Conservation (phyloP, 2,888 invertebrate species). For the Parnassius smintheus region DNA sequence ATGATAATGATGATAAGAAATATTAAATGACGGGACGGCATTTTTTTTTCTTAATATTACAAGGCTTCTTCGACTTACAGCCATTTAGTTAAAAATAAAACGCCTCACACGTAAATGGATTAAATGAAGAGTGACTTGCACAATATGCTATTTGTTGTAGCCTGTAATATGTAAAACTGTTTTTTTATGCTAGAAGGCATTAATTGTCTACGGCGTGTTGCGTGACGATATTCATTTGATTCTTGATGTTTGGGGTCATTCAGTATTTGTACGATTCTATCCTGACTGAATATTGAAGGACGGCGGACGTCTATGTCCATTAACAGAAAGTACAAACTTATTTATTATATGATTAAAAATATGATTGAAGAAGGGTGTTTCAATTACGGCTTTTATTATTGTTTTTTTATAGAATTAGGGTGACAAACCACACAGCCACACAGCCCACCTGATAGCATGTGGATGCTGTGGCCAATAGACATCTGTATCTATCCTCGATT, state of each 20-base stretch:
- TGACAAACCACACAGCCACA: too few relatives aligned
- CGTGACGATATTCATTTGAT: conserved; percentile 56
- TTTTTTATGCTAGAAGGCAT: conserved; percentile 26
- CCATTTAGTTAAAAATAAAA: conserved; percentile 14
- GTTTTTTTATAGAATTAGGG: too few relatives aligned
- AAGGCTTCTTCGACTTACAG: conserved; percentile 18
- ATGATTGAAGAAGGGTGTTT: too few relatives aligned
- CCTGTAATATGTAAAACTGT: conserved; percentile 4
- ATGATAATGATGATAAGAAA: too few relatives aligned
- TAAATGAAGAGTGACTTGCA: conserved; percentile 15
- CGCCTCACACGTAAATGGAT: conserved; percentile 19
- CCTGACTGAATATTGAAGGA: too few relatives aligned
- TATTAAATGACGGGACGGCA: too few relatives aligned
- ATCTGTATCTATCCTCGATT: too few relatives aligned
- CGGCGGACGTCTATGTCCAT: conserved; percentile 30
- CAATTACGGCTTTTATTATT: too few relatives aligned
- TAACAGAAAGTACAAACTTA: background rate
- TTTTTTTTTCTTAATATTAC: conserved; percentile 2
- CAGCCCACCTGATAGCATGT: too few relatives aligned
- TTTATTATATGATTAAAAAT: too few relatives aligned
- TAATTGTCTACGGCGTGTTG: conserved; percentile 37
- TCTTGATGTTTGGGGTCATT: conserved; percentile 45
- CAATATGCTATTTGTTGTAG: conserved; percentile 25
- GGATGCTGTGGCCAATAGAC: too few relatives aligned
- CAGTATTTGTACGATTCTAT: conserved; percentile 44